Conservation (phyloP, 37 sponge, comb jelly and placozoan species). For the Beroe ovata region DNA sequence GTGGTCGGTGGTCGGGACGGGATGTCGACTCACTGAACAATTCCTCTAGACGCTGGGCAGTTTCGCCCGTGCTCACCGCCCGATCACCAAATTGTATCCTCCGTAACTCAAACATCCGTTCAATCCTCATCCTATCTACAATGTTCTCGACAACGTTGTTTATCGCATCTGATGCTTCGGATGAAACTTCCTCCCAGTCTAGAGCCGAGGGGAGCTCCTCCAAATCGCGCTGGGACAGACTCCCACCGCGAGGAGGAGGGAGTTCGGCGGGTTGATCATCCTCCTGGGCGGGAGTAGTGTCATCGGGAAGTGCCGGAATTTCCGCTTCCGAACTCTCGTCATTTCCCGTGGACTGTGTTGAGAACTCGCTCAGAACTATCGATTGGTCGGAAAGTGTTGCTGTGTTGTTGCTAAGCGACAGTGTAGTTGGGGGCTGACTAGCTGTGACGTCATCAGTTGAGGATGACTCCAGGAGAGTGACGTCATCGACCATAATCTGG, state of each 20-base stretch:
- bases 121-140: conserved; percentile 45
- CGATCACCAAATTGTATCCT: conserved; percentile 39
- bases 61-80: conserved; percentile 26
- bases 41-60: conserved; percentile 13
- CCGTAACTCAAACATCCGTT: conserved; percentile 59
- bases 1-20: background rate
- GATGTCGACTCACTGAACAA: background rate
- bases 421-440: background rate
- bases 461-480: background rate
- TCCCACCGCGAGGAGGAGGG: background rate
- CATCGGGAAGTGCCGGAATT: background rate
- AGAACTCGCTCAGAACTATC: background rate
- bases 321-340: background rate
- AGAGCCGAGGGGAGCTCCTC: conserved; percentile 19
- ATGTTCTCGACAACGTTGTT: conserved; percentile 42
- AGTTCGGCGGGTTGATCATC: background rate
- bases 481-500: background rate
- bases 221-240: background rate
- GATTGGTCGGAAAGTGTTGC: background rate
- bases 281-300: background rate
- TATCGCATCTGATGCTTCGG: conserved; percentile 48
- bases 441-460: background rate
- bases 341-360: background rate
- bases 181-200: conserved; percentile 44
- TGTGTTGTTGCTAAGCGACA: background rate